Evolutionary conservation across 2,797 vertebrate species (phyloP).

Genomic region (Pipistrellus kuhlii): DNA sequence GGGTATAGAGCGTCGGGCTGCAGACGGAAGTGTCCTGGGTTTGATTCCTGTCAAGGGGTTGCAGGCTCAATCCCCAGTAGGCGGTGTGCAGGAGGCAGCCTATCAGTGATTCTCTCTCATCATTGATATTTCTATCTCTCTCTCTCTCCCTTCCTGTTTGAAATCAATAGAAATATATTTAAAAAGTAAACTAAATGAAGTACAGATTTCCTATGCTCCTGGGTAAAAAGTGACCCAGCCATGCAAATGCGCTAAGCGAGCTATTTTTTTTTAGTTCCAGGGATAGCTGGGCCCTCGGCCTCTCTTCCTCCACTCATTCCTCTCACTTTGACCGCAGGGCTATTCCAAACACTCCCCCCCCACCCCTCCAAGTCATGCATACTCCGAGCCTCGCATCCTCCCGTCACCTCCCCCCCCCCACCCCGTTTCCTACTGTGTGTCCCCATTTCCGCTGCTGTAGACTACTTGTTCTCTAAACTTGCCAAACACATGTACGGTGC

Average conservation of each 20-base stretch:
- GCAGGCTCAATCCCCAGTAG: too few species aligned
- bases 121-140: too few species aligned
- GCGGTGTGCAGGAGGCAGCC: too few species aligned
- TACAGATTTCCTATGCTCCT: neutral
- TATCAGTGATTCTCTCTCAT: too few species aligned
- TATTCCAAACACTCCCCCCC: neutral
- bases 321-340: neutral
- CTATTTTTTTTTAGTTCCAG: neutral
- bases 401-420: too few species aligned
- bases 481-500: neutral
- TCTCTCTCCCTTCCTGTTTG: too few species aligned
- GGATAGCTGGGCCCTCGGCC: neutral
- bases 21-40: too few species aligned
- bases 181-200: too few species aligned
- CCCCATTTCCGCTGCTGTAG: neutral
- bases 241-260: neutral
- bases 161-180: too few species aligned
- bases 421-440: neutral
- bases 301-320: neutral
- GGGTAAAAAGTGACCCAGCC: neutral
- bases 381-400: neutral
- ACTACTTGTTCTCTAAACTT: neutral
- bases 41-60: too few species aligned
- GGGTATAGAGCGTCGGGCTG: too few species aligned
- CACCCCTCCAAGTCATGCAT: neutral